Evolutionary conservation across 2,113 vertebrate species (phyloP), one percentile per base, ranked within the genome.

Genomic region (Rhea americana): DNA sequence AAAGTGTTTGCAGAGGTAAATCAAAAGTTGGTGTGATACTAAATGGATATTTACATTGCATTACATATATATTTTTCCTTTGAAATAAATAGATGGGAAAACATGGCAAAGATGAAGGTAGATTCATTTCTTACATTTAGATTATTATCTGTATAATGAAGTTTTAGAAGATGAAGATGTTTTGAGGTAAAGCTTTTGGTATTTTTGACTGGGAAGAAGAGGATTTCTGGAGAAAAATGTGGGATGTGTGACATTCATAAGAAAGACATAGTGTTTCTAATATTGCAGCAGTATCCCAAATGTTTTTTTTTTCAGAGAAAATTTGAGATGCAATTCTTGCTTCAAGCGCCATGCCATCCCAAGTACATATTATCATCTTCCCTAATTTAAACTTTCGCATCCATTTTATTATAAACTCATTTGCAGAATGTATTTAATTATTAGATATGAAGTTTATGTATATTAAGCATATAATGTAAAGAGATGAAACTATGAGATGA

Each of bases 1-100:
- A 94, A 39, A 98, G 35, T 2, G 11, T 94, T 59, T 99, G 98
- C 90, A 92, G 97, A 97, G 98, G 98, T 98, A 95, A 98, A 94
- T 39, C 4, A 35, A 76, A 82, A 53, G 9, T 62, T 2, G 28
- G 32, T 56, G n/a, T 53, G 12, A 37, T 55, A 62, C 47, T 76
- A 25, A 43, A n/a, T 15, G 18, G 39, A 61, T 61, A 37, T 71
- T 58, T 65, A 43, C 50, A 25, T 56, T 56, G 11, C 35, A 35
- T 35, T 35, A 35, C 26, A 22, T 39, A 22, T 53, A 14, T 68
- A 48, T 56, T 24, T 28, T 30, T 51, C 11, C 14, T 30, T 5
- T 63, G 19, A 82, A 90, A 62, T 62, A 66, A 56, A 82, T 3
- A 45, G 8, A 28, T 84, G 28, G 18, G 13, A 12, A 79, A 61